These are phyloP conservation scores for Camponotus vicinus DNA, from an alignment of 1,140 invertebrate genomes.

Conservation along the genomic window DNA sequence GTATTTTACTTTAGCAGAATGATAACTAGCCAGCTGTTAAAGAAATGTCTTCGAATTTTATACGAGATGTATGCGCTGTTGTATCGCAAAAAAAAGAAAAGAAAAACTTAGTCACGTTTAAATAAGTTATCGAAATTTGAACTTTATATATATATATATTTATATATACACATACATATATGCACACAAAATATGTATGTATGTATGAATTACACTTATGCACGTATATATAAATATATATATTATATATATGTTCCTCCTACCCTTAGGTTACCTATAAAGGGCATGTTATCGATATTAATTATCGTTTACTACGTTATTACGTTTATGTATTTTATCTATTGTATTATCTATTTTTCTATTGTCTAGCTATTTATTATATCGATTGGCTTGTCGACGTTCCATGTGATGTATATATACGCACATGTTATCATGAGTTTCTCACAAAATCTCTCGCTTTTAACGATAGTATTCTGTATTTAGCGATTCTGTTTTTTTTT, in stretches of 20 bases:
- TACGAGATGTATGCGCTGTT: constrained; percentile 58
- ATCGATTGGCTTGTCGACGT: constrained; percentile 53
- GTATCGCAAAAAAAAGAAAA: constrained; percentile 25
- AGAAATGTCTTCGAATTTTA: constrained; percentile 70
- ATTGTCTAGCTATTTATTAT: constrained; percentile 74
- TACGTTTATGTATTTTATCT: constrained; percentile 57
- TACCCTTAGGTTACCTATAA: constrained; percentile 70
- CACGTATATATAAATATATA: too few relatives aligned
- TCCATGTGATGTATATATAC: constrained; percentile 66
- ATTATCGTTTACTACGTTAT: constrained; percentile 67
- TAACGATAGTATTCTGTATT: constrained; percentile 15
- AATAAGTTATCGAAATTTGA: constrained; percentile 65
- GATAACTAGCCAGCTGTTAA: constrained; percentile 62
- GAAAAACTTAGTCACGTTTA: constrained; percentile 69
- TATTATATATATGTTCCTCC: constrained; percentile 64
- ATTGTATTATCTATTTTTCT: constrained; percentile 59
- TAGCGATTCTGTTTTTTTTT: constrained; percentile 31
- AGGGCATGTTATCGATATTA: constrained; percentile 69
- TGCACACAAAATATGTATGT: too few relatives aligned
- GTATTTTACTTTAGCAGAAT: constrained; percentile 30
- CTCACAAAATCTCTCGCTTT: constrained; percentile 20
- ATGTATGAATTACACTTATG: too few relatives aligned
- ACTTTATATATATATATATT: constrained; percentile 23
- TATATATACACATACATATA: too few relatives aligned
- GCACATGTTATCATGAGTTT: constrained; percentile 59